Percentiles rank a stretch among this genome's conserved stretches.
Evolutionary conservation across 2,888 invertebrate species (phyloP).

Genomic region (Pomacea canaliculata): DNA sequence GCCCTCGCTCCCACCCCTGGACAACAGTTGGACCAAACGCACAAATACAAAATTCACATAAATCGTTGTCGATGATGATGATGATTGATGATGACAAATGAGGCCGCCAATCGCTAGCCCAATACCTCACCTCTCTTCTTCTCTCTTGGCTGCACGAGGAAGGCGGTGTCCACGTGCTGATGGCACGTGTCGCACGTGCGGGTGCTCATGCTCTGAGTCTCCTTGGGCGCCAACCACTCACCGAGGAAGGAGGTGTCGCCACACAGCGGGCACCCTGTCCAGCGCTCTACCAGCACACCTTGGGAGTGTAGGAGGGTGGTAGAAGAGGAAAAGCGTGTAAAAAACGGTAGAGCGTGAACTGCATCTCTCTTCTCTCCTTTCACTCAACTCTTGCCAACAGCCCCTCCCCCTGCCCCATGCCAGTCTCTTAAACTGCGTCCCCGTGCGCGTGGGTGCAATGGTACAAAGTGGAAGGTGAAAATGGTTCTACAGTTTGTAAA

Average conservation of each 20-base stretch:
- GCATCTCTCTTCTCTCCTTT: background rate
- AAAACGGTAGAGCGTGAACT: background rate
- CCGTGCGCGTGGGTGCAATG: no score
- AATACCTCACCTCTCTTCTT: conserved; percentile 56
- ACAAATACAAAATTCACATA: no score
- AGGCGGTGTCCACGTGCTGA: conserved; percentile 54
- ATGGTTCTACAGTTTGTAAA: no score
- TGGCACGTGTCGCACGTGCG: conserved; percentile 58
- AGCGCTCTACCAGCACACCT: conserved; percentile 62
- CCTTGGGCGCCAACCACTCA: conserved; percentile 67
- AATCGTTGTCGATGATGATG: no score
- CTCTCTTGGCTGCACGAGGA: conserved; percentile 65
- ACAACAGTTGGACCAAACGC: no score
- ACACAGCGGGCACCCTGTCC: conserved; percentile 63
- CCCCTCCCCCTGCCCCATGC: no score
- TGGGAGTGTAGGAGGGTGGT: background rate
- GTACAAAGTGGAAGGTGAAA: no score
- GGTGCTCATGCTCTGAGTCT: conserved; percentile 54
- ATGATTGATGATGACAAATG: background rate
- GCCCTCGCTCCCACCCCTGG: no score
- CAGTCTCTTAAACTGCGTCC: no score
- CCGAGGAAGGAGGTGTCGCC: conserved; percentile 60
- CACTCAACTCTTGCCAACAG: background rate
- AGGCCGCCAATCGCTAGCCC: background rate
- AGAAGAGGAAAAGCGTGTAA: background rate